phyloP scores from a whole-genome alignment of 2,113 vertebrate species.

The Acrocephalus kingi region DNA sequence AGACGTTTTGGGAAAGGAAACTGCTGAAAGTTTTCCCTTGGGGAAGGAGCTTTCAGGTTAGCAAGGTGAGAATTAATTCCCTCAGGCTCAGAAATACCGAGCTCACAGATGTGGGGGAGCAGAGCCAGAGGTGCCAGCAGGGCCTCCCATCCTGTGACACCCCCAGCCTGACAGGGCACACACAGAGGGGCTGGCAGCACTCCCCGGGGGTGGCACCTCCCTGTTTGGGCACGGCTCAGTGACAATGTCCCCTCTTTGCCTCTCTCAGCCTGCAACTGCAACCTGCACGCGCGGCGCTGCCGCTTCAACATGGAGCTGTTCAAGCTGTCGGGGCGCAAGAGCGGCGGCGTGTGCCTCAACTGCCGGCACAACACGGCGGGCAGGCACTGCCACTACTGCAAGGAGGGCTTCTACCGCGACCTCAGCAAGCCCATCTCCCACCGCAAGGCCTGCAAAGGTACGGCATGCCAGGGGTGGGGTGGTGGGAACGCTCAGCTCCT shows the following conservation, averaged over 20 bases:
- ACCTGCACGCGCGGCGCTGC: conserved; percentile 91
- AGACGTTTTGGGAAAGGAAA: no score
- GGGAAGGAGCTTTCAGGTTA: no score
- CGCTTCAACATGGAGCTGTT: conserved; percentile 99
- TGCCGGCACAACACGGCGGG: conserved; percentile 95
- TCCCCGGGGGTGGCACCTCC: no score
- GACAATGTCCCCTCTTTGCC: not conserved
- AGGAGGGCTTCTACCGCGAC: conserved; percentile 94
- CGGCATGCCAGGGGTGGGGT: not conserved
- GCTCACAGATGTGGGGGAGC: not conserved
- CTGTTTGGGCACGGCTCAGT: rapidly evolving
- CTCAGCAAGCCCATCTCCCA: conserved; percentile 85
- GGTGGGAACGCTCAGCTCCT: rapidly evolving
- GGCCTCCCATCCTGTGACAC: not conserved
- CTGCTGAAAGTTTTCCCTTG: no score
- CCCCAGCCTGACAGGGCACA: rapidly evolving
- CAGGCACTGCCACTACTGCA: conserved; percentile 97
- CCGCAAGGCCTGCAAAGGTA: conserved; percentile 92
- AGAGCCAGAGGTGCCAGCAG: not conserved
- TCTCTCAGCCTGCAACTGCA: conserved; percentile 88
- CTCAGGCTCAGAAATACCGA: no score
- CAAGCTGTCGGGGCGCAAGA: conserved; percentile 93
- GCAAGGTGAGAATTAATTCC: no score
- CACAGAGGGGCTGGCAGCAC: not conserved
- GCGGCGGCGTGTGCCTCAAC: conserved; percentile 94